Conservation (phyloP, 2,888 invertebrate species). For the Lasioglossum figueresi region DNA sequence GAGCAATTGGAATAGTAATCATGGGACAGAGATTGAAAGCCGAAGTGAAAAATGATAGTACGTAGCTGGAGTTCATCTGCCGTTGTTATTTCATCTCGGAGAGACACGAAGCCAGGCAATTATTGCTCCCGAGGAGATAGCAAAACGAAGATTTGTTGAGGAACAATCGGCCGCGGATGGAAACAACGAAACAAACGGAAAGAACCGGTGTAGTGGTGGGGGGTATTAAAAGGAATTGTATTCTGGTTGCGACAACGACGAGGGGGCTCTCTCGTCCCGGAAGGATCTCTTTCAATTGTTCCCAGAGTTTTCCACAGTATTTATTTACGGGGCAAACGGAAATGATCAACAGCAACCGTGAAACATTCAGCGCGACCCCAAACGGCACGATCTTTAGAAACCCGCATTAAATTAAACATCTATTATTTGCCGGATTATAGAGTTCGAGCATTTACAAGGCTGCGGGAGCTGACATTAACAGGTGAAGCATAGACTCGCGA, state of each 20-base stretch:
- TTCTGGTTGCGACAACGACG: conserved; percentile 29
- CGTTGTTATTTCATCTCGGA: not conserved
- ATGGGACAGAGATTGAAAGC: not conserved
- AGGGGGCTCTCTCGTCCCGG: not conserved
- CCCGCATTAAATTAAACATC: too few relatives aligned
- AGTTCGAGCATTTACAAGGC: not conserved
- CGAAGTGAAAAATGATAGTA: not conserved
- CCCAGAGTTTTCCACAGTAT: not conserved
- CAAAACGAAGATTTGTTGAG: conserved; percentile 12
- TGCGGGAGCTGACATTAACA: not conserved
- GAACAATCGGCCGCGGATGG: conserved; percentile 17
- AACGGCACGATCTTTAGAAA: not conserved
- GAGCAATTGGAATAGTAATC: conserved; percentile 31
- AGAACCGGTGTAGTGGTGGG: not conserved
- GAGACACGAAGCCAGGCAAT: conserved; percentile 62
- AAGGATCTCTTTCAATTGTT: conserved; percentile 26
- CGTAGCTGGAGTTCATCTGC: not conserved
- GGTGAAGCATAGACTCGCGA: not conserved
- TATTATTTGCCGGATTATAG: not conserved
- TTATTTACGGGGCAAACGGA: not conserved
- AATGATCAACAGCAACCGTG: not conserved
- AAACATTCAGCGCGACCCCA: not conserved
- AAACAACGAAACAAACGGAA: not conserved
- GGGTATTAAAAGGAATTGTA: conserved; percentile 32
- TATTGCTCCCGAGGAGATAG: conserved; percentile 38